These are phyloP conservation scores for Channa striata DNA, from an alignment of 2,797 vertebrate species.

Conservation along the genomic window DNA sequence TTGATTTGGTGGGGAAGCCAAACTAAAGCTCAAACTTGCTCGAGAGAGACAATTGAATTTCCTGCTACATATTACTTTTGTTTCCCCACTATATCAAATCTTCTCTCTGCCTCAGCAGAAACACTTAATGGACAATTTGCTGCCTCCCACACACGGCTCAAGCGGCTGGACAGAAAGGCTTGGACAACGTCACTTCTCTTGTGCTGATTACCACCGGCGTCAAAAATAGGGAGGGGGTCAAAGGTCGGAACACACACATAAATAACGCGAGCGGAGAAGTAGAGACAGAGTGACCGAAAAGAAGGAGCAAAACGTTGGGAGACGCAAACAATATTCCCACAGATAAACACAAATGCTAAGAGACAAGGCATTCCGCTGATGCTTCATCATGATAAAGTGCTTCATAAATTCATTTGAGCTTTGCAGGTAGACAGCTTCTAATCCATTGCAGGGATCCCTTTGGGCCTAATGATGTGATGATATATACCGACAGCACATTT, in stretches of 20 bases:
- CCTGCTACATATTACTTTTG: constrained; percentile 87
- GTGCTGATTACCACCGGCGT: constrained; percentile 52
- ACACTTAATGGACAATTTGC: constrained; percentile 87
- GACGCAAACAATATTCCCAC: constrained; percentile 58
- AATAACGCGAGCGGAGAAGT: constrained; percentile 7
- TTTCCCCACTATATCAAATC: constrained; percentile 89
- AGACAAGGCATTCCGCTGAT: constrained; percentile 74
- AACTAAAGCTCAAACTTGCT: constrained; percentile 81
- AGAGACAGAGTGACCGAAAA: constrained; percentile 34
- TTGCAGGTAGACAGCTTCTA: constrained; percentile 75
- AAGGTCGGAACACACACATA: constrained; percentile 55
- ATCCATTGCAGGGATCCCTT: constrained; percentile 74
- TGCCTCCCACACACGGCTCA: constrained; percentile 79
- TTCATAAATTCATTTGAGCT: constrained; percentile 76
- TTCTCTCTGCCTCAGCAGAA: constrained; percentile 84
- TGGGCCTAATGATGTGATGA: constrained; percentile 82
- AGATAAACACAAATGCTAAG: constrained; percentile 73
- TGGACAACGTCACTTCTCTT: constrained; percentile 59
- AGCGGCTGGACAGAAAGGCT: constrained; percentile 61
- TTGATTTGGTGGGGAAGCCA: constrained; percentile 82
- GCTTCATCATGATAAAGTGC: constrained; percentile 75
- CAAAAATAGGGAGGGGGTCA: constrained; percentile 58
- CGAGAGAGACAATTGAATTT: constrained; percentile 87
- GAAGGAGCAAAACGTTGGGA: constrained; percentile 26
- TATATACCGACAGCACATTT: constrained; percentile 77